Conservation (phyloP, 1,140 invertebrate genomes). For the Homalodisca vitripennis region DNA sequence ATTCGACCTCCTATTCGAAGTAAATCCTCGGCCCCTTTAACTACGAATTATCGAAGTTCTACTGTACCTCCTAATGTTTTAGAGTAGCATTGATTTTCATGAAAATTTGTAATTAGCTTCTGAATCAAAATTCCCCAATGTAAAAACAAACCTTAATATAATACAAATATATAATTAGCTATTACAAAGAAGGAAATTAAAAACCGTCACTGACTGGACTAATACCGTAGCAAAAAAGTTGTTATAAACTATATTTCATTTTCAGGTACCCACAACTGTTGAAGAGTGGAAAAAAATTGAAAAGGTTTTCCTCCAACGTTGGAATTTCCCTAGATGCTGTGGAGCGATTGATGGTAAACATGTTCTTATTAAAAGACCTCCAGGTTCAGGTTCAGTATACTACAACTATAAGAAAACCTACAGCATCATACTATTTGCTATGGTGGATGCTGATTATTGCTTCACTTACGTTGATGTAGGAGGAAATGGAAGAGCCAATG, state of each 20-base stretch:
- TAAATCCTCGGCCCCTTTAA: no score
- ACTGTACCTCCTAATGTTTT: no score
- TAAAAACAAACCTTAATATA: no score
- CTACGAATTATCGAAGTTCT: no score
- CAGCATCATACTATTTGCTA: background rate
- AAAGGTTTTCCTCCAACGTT: background rate
- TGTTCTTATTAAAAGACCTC: conserved; percentile 1
- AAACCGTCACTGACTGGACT: no score
- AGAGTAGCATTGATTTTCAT: no score
- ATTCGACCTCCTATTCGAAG: no score
- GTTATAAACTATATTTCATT: background rate
- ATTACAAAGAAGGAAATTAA: no score
- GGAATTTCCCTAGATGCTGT: conserved; percentile 5
- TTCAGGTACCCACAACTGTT: conserved; percentile 6
- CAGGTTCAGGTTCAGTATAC: conserved; percentile 3
- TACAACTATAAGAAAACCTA: conserved; percentile 1
- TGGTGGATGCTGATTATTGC: conserved; percentile 5
- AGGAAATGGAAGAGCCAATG: conserved; percentile 27
- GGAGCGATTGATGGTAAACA: conserved; percentile 2
- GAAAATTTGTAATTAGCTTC: no score
- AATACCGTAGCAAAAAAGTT: no score
- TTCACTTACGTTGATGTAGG: conserved; percentile 13
- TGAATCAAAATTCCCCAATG: no score
- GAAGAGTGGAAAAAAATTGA: background rate
- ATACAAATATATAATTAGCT: no score